A percentile compares a stretch with the other conserved stretches of the same genome.
Evolutionary conservation across 2,888 invertebrate species (phyloP).

Genomic region (Mechanitis messenoides): DNA sequence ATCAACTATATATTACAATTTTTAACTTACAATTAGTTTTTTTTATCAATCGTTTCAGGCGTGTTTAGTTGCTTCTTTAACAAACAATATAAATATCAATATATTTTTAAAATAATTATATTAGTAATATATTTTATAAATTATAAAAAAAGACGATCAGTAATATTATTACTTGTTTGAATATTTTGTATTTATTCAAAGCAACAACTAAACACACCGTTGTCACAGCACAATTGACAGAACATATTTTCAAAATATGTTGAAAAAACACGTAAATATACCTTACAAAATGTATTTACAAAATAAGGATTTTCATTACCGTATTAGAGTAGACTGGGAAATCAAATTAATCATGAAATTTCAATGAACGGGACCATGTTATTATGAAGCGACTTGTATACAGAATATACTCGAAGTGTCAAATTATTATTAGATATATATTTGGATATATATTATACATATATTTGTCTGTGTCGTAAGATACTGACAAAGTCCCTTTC

Average conservation of each 20-base stretch:
- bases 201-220: slow-evolving; percentile 52
- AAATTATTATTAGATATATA: slow-evolving; percentile 1
- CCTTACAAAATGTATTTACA: slow-evolving; percentile 74
- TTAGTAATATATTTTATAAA: slow-evolving; percentile 1
- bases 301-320: slow-evolving; percentile 63
- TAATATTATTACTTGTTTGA: slow-evolving; percentile 6
- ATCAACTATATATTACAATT: slow-evolving; percentile 76
- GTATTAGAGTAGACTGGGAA: slow-evolving; percentile 48
- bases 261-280: slow-evolving; percentile 72
- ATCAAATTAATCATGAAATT: slow-evolving; percentile 37
- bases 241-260: slow-evolving; percentile 76
- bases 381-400: not conserved
- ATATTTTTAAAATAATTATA: slow-evolving; percentile 3
- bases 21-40: slow-evolving; percentile 67
- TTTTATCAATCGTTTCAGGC: slow-evolving; percentile 63
- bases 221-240: slow-evolving; percentile 76
- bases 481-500: slow-evolving; percentile 20
- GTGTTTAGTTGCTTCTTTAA: slow-evolving; percentile 51
- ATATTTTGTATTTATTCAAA: slow-evolving; percentile 29
- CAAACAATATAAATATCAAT: slow-evolving; percentile 19
- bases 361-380: slow-evolving; percentile 31
- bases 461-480: too few species aligned
- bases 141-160: slow-evolving; percentile 11
- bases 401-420: too few species aligned
- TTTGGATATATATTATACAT: too few species aligned